A percentile compares a stretch with the other conserved stretches of the same genome.
These are phyloP conservation scores for Gila orcuttii DNA, from an alignment of 2,113 vertebrate species.

Conservation along the genomic window DNA sequence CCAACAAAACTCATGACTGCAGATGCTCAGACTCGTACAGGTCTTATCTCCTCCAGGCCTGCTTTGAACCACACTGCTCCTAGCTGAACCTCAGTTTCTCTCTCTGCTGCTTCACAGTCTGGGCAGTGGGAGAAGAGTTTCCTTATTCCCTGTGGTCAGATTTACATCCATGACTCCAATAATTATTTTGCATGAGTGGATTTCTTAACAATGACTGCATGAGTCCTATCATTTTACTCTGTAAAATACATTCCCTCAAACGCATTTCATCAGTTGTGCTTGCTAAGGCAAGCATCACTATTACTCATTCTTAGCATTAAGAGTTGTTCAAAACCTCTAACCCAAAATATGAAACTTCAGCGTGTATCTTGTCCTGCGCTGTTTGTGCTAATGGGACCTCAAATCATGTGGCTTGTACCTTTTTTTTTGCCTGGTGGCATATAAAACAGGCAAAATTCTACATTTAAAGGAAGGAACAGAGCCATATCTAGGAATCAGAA, in stretches of 20 bases:
- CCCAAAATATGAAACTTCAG: neutral
- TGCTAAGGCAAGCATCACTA: neutral
- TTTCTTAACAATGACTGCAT: slow-evolving; percentile 55
- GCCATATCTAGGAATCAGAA: neutral
- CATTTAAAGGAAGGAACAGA: neutral
- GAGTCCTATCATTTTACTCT: slow-evolving; percentile 51
- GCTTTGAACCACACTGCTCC: slow-evolving; percentile 70
- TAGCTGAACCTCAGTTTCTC: slow-evolving; percentile 73
- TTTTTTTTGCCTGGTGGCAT: neutral
- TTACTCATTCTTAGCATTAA: neutral
- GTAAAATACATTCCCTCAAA: slow-evolving; percentile 31
- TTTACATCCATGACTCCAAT: slow-evolving; percentile 71
- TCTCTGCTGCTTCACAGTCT: slow-evolving; percentile 72
- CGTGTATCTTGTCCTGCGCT: neutral
- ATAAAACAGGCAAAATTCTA: neutral
- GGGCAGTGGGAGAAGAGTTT: slow-evolving; percentile 51
- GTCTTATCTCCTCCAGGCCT: slow-evolving; percentile 67
- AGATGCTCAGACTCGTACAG: no score
- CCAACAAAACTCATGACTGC: no score
- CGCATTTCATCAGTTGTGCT: slow-evolving; percentile 18
- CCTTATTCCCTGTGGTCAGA: slow-evolving; percentile 68
- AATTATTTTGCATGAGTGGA: slow-evolving; percentile 65
- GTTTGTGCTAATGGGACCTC: neutral
- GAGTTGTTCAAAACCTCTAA: neutral
- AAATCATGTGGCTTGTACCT: neutral